Percentiles rank a stretch among this genome's conserved stretches.
Evolutionary conservation across 1,140 invertebrate genomes (phyloP).

Genomic region (Orius laevigatus): DNA sequence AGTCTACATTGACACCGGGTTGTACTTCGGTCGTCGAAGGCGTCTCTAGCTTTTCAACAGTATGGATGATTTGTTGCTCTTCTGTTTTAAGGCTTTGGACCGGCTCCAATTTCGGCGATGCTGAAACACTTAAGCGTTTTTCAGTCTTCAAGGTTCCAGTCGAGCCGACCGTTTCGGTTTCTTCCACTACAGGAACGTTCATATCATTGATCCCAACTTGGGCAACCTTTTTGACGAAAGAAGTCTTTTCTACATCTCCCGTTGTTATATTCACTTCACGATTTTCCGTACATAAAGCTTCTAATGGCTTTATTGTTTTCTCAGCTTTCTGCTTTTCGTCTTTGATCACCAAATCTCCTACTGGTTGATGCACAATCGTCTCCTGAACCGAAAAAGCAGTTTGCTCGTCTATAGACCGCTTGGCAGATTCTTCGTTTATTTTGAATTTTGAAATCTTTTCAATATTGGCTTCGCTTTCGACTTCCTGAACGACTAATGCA

Average conservation of each 20-base stretch:
- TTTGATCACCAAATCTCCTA: background rate
- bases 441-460: conserved; percentile 1
- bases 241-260: background rate
- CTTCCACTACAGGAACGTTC: background rate
- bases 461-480: background rate
- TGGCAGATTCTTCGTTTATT: background rate
- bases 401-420: background rate
- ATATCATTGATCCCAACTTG: background rate
- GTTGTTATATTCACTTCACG: background rate
- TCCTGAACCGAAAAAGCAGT: conserved; percentile 2
- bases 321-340: background rate
- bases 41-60: background rate
- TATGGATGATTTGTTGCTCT: background rate
- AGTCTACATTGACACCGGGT: conserved; percentile 6
- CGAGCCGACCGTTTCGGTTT: background rate
- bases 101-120: background rate
- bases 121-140: conserved; percentile 1
- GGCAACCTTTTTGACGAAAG: background rate
- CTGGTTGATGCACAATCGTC: background rate
- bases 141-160: conserved; percentile 3
- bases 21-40: background rate
- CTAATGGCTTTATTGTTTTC: conserved; percentile 4
- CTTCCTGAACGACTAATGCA: conserved; percentile 2
- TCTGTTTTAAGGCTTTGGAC: background rate
- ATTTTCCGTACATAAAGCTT: conserved; percentile 1